phyloP scores from a whole-genome alignment of 2,888 invertebrate genomes.

The Cosmia trapezina region DNA sequence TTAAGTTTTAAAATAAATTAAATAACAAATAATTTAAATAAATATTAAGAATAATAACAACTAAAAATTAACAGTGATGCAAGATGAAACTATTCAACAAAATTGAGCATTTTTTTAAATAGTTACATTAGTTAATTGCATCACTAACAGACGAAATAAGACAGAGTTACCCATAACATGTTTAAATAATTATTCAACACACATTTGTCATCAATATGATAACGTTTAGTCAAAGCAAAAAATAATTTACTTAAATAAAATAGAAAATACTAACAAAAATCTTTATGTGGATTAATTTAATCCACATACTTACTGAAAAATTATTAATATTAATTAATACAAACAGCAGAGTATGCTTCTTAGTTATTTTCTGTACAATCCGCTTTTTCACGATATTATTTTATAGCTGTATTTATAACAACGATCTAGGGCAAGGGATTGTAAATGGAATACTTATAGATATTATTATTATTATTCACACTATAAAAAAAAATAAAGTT shows the following conservation, averaged over 20 bases:
- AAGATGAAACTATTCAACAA: neutral
- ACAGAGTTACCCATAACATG: neutral
- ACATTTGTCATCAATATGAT: constrained; percentile 31
- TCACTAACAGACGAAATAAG: neutral
- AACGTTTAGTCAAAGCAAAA: constrained; percentile 10
- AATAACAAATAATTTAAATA: constrained; percentile 6
- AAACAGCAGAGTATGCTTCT: no score
- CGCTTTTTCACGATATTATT: no score
- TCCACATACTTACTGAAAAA: no score
- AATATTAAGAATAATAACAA: neutral
- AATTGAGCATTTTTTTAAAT: neutral
- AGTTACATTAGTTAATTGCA: neutral
- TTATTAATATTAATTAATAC: no score
- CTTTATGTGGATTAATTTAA: no score
- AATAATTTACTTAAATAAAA: neutral
- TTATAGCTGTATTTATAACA: no score
- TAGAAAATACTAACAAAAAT: neutral
- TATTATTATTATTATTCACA: no score
- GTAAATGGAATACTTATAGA: no score
- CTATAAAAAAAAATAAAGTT: no score
- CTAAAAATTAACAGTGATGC: neutral
- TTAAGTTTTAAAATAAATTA: constrained; percentile 4
- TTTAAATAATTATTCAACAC: neutral
- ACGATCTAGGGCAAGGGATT: no score
- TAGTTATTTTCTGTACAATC: no score